Conservation (phyloP, 2,888 invertebrate species). For the Trachelus troglodyta region DNA sequence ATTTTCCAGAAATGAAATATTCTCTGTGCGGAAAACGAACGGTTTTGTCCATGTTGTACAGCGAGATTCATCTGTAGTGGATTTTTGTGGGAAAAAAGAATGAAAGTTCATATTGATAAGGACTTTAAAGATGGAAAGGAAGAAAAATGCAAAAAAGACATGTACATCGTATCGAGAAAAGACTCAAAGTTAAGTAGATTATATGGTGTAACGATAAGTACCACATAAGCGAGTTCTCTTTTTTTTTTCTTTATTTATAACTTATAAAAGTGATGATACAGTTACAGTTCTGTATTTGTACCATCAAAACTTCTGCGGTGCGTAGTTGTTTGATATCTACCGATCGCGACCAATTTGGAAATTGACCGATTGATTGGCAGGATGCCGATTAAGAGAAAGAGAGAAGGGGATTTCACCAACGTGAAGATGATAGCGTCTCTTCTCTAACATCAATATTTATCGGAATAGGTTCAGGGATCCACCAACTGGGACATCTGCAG, state of each 20-base stretch:
- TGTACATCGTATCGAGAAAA: neutral
- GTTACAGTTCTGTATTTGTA: constrained; percentile 56
- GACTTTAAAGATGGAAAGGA: neutral
- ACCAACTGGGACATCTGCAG: neutral
- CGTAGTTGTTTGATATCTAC: neutral
- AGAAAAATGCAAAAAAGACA: neutral
- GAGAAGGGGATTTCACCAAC: neutral
- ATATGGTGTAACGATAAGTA: neutral
- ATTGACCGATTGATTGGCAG: neutral
- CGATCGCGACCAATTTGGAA: neutral
- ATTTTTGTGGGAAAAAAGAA: too few species aligned
- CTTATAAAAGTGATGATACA: constrained; percentile 57
- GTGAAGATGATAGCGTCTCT: neutral
- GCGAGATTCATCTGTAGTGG: neutral
- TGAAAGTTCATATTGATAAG: too few species aligned
- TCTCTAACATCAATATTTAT: neutral
- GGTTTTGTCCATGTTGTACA: too few species aligned
- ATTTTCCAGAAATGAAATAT: neutral
- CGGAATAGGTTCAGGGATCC: neutral
- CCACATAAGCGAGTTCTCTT: constrained; percentile 10
- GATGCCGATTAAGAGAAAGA: neutral
- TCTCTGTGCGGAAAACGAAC: neutral
- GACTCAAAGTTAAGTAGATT: neutral
- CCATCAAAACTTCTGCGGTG: constrained; percentile 28
- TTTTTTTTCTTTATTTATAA: constrained; percentile 55